Evolutionary conservation across 2,888 invertebrate species (phyloP), one percentile per base, ranked within the genome.

Genomic region (Atrina japonica): DNA sequence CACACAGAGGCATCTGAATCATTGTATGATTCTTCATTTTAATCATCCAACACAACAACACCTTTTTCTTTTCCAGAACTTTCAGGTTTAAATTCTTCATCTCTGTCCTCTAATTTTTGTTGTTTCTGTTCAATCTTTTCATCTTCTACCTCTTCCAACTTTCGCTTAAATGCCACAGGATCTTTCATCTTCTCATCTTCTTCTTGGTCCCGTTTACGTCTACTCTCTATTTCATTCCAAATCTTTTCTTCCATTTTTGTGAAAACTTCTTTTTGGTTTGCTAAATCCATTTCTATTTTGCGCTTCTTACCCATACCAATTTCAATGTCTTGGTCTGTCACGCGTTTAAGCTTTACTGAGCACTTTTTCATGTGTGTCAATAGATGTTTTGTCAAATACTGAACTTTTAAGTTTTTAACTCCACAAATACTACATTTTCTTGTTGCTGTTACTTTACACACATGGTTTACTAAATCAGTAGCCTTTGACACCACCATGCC

Each of bases 401-500:
- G 77, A 27, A 77, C 75, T 35, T 78, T 75, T 3, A 75, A 65
- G 18, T 77, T 83, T 16, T 69, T 78, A 50, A 82, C 72, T n/a
- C 77, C 78, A 77, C 86, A 87, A 56, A 86, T 79, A 56, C 61
- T 73, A 70, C 83, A 84, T 27, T 80, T 81, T 27, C 82, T 73
- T 29, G 76, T 81, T 59, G 78, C 72, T 0, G 80, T 75, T 41
- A 80, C 80, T 29, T 79, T 81, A 67, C 87, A 87, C 3, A 77
- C 81, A 68, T 87, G 87, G 25, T 77, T 81, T 14, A 59, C 61
- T 1, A 86, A 73, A 29, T 85, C 79, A 35, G 77, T 76, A 40
- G 78, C 77, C 47, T 82, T 81, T 2, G 83, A 80, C 9, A 87
- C 86, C 11, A 87, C 86, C 84, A 87, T 85, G 11, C 87, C 87